These are phyloP conservation scores for Casuarius casuarius DNA, from an alignment of 2,113 vertebrate genomes.

Conservation along the genomic window DNA sequence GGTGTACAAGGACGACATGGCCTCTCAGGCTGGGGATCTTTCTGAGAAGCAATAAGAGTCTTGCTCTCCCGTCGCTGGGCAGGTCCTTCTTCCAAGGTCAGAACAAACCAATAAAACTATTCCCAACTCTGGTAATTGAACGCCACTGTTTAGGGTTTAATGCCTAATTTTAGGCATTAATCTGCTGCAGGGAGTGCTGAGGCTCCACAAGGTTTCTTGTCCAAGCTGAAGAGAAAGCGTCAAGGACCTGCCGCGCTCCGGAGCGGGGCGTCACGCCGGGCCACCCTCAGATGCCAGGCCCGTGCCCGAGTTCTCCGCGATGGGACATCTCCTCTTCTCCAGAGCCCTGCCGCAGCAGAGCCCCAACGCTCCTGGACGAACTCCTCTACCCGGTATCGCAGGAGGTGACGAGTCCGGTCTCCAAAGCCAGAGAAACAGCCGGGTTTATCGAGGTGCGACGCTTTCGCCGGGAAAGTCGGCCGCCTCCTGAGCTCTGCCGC, in stretches of 20 bases:
- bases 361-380: neutral
- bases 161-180: slow-evolving; percentile 59
- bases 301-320: neutral
- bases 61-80: slow-evolving; percentile 51
- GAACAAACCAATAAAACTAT: slow-evolving; percentile 69
- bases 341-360: neutral
- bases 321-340: slow-evolving; percentile 25
- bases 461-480: neutral
- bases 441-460: neutral
- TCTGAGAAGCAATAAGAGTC: slow-evolving; percentile 14
- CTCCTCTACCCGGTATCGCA: neutral
- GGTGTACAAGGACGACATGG: slow-evolving; percentile 91
- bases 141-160: slow-evolving; percentile 49
- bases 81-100: slow-evolving; percentile 71
- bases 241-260: slow-evolving; percentile 16
- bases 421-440: neutral
- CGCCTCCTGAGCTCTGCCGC: neutral
- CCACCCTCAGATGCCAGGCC: slow-evolving; percentile 27
- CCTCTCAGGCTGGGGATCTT: slow-evolving; percentile 22
- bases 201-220: slow-evolving; percentile 53
- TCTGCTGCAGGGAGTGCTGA: slow-evolving; percentile 35
- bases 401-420: neutral
- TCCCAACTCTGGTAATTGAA: slow-evolving; percentile 67
- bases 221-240: slow-evolving; percentile 33
- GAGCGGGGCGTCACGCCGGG: neutral